phyloP scores from a whole-genome alignment of 2,888 invertebrate species.

The Eurytoma californica region DNA sequence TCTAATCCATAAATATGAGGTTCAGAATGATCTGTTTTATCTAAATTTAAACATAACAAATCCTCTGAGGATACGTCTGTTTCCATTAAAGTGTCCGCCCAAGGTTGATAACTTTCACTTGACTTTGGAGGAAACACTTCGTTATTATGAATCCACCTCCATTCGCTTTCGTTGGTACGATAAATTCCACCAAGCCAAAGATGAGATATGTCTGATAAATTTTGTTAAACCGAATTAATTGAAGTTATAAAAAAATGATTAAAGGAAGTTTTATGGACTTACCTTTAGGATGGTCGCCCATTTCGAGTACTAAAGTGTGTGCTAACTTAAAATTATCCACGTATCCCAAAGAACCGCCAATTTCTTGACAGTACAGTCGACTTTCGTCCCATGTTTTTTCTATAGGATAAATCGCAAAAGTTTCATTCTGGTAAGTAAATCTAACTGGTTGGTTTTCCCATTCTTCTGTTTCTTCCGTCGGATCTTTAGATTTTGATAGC shows the following conservation, averaged over 20 bases:
- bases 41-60: conserved; percentile 76
- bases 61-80: conserved; percentile 75
- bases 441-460: conserved; percentile 63
- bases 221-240: neutral
- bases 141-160: conserved; percentile 62
- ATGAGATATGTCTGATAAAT: conserved; percentile 59
- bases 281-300: conserved; percentile 65
- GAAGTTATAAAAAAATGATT: neutral
- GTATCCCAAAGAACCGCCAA: conserved; percentile 59
- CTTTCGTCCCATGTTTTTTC: conserved; percentile 64
- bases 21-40: conserved; percentile 76
- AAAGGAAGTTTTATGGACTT: neutral
- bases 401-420: conserved; percentile 62
- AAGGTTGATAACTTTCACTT: conserved; percentile 73
- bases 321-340: conserved; percentile 58
- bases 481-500: conserved; percentile 54
- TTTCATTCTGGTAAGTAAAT: conserved; percentile 60
- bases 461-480: conserved; percentile 60
- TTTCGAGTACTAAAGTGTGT: conserved; percentile 61
- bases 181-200: conserved; percentile 63
- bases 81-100: conserved; percentile 67
- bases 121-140: conserved; percentile 51
- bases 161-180: conserved; percentile 52
- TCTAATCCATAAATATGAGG: conserved; percentile 77
- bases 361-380: conserved; percentile 59